Percentiles rank a stretch among this genome's conserved stretches.
phyloP scores from a whole-genome alignment of 2,797 vertebrate species.

The Chaenodraco wilsoni region DNA sequence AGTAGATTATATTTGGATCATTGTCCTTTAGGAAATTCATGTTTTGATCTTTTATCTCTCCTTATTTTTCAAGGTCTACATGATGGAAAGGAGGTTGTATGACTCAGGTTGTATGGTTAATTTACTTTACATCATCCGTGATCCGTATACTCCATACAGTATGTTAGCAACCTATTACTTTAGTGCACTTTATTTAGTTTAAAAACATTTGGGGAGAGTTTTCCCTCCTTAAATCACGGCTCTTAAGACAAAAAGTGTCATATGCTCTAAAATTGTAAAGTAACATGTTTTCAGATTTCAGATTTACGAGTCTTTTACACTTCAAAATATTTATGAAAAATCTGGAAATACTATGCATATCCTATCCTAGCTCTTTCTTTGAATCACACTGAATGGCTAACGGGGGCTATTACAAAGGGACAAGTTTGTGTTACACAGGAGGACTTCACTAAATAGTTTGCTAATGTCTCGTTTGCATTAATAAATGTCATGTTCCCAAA shows the following conservation, averaged over 20 bases:
- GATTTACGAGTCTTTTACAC: too few relatives aligned
- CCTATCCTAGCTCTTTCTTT: neutral
- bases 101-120: neutral
- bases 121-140: neutral
- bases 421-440: neutral
- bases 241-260: too few relatives aligned
- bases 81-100: too few relatives aligned
- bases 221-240: too few relatives aligned
- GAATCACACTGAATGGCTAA: neutral
- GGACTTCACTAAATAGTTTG: neutral
- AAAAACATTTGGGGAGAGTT: too few relatives aligned
- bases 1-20: too few relatives aligned
- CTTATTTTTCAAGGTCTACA: neutral
- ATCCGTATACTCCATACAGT: neutral
- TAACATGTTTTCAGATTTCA: too few relatives aligned
- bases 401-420: neutral
- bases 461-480: slow-evolving; percentile 6
- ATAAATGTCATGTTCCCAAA: neutral
- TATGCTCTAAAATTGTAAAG: too few relatives aligned
- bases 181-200: too few relatives aligned
- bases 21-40: too few relatives aligned
- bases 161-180: neutral
- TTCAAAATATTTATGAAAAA: neutral
- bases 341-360: neutral
- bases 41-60: too few relatives aligned